These are phyloP conservation scores for Gerris lacustris DNA, from an alignment of 2,888 invertebrate species.

Conservation along the genomic window DNA sequence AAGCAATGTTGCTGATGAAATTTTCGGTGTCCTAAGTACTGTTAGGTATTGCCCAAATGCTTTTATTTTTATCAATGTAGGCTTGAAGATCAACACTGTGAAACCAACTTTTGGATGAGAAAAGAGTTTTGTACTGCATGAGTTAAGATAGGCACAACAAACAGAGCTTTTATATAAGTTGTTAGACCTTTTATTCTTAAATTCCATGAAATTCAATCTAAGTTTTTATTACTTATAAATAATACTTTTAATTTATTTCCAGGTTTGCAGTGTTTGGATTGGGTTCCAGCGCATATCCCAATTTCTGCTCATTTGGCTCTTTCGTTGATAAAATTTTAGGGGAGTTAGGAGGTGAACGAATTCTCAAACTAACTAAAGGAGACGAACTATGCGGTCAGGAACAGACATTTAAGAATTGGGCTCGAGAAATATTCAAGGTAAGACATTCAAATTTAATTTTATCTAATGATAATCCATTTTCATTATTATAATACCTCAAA, in stretches of 20 bases:
- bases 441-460: constrained; percentile 32
- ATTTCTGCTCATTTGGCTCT: constrained; percentile 89
- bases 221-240: too few relatives aligned
- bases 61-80: too few relatives aligned
- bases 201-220: too few relatives aligned
- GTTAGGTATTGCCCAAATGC: constrained; percentile 53
- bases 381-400: constrained; percentile 96
- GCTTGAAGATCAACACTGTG: too few relatives aligned
- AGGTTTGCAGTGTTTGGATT: constrained; percentile 88
- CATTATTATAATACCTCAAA: too few relatives aligned
- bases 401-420: constrained; percentile 85
- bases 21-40: constrained; percentile 79
- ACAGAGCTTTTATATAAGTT: too few relatives aligned
- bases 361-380: constrained; percentile 69
- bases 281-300: constrained; percentile 91
- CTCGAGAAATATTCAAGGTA: constrained; percentile 74
- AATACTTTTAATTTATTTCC: constrained; percentile 9
- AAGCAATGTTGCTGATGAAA: constrained; percentile 63
- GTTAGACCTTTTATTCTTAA: too few relatives aligned
- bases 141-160: too few relatives aligned
- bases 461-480: neutral
- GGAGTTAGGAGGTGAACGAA: constrained; percentile 79
- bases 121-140: too few relatives aligned
- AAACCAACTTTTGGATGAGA: too few relatives aligned
- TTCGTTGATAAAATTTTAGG: constrained; percentile 82